Base-by-base conservation (phyloP, 2,113 vertebrate genomes). In the Podarcis muralis region DNA sequence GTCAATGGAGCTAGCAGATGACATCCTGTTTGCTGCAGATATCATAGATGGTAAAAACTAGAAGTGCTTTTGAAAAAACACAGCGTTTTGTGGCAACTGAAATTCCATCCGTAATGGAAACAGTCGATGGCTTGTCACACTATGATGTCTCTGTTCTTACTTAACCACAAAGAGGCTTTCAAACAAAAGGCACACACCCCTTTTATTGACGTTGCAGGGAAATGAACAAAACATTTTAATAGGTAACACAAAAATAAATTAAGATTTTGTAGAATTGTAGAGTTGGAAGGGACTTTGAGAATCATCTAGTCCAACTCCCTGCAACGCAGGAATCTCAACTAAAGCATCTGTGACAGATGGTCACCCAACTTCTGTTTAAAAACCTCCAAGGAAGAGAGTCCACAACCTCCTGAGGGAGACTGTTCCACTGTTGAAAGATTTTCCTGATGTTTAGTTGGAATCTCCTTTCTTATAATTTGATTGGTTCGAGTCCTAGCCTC, bases 1-100 rank as follows among this genome's bases (percentile, higher is more conserved):
- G 40, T 5, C 0, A 2, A 91, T 0, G 9, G 69, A 88, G 91
- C 90, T 85, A n/a, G 87, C 30, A 83, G 90, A 90, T 92, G 91
- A 91, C 90, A 93, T 23, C 62, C 18, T 84, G 93, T 88, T 89
- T 95, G 85, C 69, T 16, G 81, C 40, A 95, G 90, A 91, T 80
- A 91, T 87, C 89, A 48, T 9, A 81, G 87, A 84, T 78, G 25
- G 20, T 30, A 94, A 84, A 87, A 91, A 83, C 84, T 32, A 87
- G 79, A 87, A 20, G 89, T 32, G 12, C 62, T 48, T 53, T 37
- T 93, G 87, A 53, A 87, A 85, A 83, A 86, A 4, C 22, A 79
- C 59, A 7, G 90, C 4, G 30, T 72, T 65, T 57, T 91, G 69
- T 79, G 76, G 22, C 71, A 85, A 81, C 79, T 91, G 88, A n/a